phyloP scores from a whole-genome alignment of 2,797 vertebrate genomes.

The Poecilia velifera region DNA sequence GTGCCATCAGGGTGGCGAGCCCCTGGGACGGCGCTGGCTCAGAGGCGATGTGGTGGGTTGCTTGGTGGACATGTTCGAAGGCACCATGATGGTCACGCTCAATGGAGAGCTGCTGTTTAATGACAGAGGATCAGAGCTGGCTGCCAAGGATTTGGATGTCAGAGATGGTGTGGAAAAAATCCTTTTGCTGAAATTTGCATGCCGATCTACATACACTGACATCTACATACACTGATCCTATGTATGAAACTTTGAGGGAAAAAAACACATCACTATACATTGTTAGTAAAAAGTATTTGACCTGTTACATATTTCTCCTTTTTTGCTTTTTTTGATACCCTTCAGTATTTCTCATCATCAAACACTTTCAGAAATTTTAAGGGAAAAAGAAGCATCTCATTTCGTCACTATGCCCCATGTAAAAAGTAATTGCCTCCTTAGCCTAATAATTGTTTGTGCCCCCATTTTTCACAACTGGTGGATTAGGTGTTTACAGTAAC shows the following conservation, averaged over 20 bases:
- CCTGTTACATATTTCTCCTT: neutral
- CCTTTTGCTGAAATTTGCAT: constrained; percentile 22
- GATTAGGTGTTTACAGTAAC: neutral
- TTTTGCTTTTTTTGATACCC: neutral
- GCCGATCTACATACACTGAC: neutral
- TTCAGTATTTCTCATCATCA: neutral
- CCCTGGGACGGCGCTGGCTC: constrained; percentile 89
- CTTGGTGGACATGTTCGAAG: constrained; percentile 90
- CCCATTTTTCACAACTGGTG: neutral
- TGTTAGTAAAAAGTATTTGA: neutral
- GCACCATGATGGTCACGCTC: constrained; percentile 93
- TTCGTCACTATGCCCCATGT: neutral
- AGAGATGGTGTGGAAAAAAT: constrained; percentile 82
- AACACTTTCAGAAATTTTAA: neutral
- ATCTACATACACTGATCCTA: neutral
- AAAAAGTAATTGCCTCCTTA: neutral
- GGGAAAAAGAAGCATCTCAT: neutral
- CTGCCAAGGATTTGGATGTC: constrained; percentile 90
- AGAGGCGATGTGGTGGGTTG: constrained; percentile 91
- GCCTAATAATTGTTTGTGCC: neutral
- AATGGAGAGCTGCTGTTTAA: constrained; percentile 93
- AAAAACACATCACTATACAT: neutral
- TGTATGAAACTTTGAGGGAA: neutral
- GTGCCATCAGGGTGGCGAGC: constrained; percentile 89
- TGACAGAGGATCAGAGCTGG: constrained; percentile 90